Evolutionary conservation across 2,113 vertebrate genomes (phyloP).

Genomic region (Hyperopisus bebe): DNA sequence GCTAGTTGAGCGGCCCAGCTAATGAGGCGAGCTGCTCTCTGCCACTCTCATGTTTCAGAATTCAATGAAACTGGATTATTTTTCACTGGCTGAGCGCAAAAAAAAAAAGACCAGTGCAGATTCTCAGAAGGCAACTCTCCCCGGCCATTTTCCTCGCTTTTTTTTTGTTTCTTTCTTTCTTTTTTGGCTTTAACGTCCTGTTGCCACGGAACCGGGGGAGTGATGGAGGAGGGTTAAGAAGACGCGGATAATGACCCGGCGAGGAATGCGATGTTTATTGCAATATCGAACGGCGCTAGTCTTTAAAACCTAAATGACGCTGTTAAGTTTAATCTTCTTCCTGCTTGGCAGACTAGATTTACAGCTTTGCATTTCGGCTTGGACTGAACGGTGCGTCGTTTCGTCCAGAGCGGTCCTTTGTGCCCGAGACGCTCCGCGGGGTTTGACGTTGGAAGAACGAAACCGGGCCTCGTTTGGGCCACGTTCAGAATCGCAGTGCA

Average conservation of each 20-base stretch:
- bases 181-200: not conserved
- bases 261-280: not conserved
- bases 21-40: not conserved
- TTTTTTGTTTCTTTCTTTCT: not conserved
- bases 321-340: not conserved
- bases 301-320: not conserved
- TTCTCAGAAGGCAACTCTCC: not conserved
- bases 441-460: not conserved
- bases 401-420: not conserved
- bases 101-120: not conserved
- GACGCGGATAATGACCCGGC: not conserved
- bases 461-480: not conserved
- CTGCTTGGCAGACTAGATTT: not conserved
- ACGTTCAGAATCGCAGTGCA: not conserved
- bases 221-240: not conserved
- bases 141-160: not conserved
- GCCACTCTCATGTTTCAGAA: not conserved
- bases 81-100: not conserved
- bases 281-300: not conserved
- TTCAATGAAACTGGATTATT: conserved; percentile 12
- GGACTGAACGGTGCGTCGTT: not conserved
- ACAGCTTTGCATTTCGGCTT: not conserved
- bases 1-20: not conserved
- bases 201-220: not conserved
- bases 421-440: not conserved